phyloP scores from a whole-genome alignment of 2,888 invertebrate genomes.

The Adelphocoris suturalis region DNA sequence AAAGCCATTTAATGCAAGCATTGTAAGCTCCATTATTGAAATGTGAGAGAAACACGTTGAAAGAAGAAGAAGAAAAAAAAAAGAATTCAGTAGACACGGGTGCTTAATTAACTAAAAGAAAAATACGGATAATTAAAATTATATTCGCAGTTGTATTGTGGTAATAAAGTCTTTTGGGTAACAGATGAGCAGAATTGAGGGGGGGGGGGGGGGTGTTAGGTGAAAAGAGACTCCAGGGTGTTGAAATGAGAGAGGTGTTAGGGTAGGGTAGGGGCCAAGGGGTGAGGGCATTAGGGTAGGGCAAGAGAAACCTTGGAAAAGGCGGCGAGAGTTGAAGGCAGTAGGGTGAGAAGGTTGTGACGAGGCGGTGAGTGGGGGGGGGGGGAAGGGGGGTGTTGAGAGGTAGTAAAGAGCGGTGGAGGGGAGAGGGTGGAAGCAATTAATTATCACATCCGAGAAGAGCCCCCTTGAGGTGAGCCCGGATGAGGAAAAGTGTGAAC shows the following conservation, averaged over 20 bases:
- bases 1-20: not conserved
- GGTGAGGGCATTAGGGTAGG: not conserved
- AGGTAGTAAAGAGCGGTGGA: not conserved
- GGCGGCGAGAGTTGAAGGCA: not conserved
- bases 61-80: not conserved
- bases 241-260: constrained; percentile 61
- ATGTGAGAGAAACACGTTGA: not conserved
- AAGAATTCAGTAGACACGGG: not conserved
- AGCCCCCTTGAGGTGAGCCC: not conserved
- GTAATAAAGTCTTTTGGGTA: constrained; percentile 51
- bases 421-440: constrained; percentile 29
- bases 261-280: not conserved
- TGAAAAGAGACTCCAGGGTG: constrained; percentile 57
- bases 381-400: not conserved
- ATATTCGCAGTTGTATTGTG: constrained; percentile 41
- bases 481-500: not conserved
- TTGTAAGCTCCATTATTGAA: constrained; percentile 31
- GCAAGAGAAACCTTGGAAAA: constrained; percentile 12
- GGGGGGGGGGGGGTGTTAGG: not conserved
- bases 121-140: constrained; percentile 53
- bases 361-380: not conserved
- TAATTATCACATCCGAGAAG: constrained; percentile 59
- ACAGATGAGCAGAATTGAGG: not conserved
- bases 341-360: not conserved
- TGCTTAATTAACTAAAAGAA: constrained; percentile 51